Evolutionary conservation across 2,888 invertebrate genomes (phyloP), one percentile per base, ranked within the genome.

Genomic region (Cistogaster globosa): DNA sequence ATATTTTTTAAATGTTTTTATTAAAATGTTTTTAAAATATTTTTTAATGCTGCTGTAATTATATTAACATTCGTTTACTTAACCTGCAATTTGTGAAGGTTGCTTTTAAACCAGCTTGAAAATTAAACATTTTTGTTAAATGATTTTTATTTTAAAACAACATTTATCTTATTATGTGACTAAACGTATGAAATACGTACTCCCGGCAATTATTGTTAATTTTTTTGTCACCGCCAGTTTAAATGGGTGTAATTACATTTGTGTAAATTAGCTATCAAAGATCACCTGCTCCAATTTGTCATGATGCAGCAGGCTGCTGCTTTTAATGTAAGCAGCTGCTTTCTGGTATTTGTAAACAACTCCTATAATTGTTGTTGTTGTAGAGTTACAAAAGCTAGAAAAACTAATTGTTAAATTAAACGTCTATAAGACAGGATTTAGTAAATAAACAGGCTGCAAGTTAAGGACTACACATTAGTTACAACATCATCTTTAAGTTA

Each of bases 261-360:
- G 62, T 62, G 32, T 60, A 62, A 48, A 48, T 53, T 55, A 18
- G n/a, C 51, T 60, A 62, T n/a, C 72, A 60, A 7, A 16, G 26
- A 78, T 78, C 79, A 79, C 79, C 79, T 72, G 71, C 58, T 51
- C 42, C 77, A 63, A 63, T 63, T 72, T 48, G 20, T 75, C 38
- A 32, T 6, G 48, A 18, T 60, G 60, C 67, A 65, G 55, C 18
- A 65, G 20, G 62, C 58, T 45, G 65, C 18, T 67, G 14, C 22
- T 18, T 0, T 53, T 42, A 48, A 32, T 22, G 8, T 36, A 51
- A 53, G 74, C 77, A 77, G 77, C 77, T 77, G 77, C 38, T 60
- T 22, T 20, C 36, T 26, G 1, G 20, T 12, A 16, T 57, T 36
- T 20, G 12, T 14, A 26, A 45, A 0, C 8, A 58, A 9, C 36